Percentiles rank a stretch among this genome's conserved stretches.
These are phyloP conservation scores for Dinoponera quadriceps DNA, from an alignment of 1,140 invertebrate genomes.

Conservation along the genomic window DNA sequence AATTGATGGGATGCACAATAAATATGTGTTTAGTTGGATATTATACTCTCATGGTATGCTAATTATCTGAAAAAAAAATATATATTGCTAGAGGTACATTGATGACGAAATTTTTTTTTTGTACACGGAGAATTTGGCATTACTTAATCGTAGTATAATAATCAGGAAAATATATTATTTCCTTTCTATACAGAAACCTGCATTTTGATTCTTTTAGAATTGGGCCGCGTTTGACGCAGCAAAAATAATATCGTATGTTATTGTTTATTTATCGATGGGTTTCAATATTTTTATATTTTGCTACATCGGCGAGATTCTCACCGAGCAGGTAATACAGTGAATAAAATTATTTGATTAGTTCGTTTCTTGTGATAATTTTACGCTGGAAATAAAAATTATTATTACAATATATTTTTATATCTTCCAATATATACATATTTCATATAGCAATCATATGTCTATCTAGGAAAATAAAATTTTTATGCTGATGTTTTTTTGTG, in stretches of 20 bases:
- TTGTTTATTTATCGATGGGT: constrained; percentile 56
- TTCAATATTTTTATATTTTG: constrained; percentile 76
- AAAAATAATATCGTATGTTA: constrained; percentile 14
- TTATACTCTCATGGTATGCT: constrained; percentile 72
- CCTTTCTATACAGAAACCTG: not conserved
- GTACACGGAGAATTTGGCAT: too few species aligned
- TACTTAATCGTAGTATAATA: too few species aligned
- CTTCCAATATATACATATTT: too few species aligned
- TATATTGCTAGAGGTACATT: not conserved
- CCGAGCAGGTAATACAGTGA: constrained; percentile 63
- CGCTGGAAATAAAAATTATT: too few species aligned
- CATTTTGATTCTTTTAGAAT: constrained; percentile 62
- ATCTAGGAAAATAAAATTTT: constrained; percentile 2
- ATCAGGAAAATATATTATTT: too few species aligned
- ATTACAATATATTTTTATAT: constrained; percentile 39
- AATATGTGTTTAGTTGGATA: constrained; percentile 76
- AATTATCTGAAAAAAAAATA: not conserved
- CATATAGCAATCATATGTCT: not conserved
- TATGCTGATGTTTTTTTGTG: not conserved
- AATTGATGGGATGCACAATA: constrained; percentile 75
- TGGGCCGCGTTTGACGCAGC: constrained; percentile 48
- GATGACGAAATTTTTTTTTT: too few species aligned
- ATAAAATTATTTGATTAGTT: too few species aligned
- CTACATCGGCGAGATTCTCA: constrained; percentile 70
- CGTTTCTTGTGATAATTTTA: too few species aligned